Conservation (phyloP, 2,888 invertebrate genomes). For the Callinectes sapidus region DNA sequence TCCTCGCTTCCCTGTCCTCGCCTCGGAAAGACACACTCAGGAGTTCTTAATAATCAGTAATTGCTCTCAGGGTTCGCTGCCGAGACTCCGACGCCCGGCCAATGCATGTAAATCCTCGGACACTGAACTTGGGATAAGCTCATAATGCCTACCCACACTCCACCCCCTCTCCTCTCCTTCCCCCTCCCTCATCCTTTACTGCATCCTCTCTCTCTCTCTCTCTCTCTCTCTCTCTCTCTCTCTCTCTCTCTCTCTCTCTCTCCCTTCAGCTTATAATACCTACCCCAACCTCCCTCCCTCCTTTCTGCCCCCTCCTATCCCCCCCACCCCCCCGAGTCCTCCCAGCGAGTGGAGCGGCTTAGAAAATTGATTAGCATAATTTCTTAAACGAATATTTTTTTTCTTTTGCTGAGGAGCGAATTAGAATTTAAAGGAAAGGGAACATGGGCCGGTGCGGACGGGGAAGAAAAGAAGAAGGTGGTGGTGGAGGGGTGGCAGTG, state of each 20-base stretch:
- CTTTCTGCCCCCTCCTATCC: too few species aligned
- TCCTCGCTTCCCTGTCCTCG: neutral
- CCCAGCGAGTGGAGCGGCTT: neutral
- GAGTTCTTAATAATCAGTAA: neutral
- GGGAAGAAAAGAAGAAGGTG: neutral
- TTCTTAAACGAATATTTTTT: constrained; percentile 18
- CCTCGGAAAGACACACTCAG: neutral
- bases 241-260: too few species aligned
- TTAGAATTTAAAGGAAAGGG: neutral
- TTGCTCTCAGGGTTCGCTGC: neutral
- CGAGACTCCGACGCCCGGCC: neutral
- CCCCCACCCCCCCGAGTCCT: neutral
- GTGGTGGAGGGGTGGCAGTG: neutral
- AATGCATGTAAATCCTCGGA: constrained; percentile 22
- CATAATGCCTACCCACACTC: neutral
- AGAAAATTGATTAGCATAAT: neutral
- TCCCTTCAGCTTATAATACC: too few species aligned
- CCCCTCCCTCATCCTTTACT: neutral
- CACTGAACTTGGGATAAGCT: constrained; percentile 21
- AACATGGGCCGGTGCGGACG: neutral
- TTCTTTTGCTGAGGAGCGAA: neutral
- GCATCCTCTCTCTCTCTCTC: too few species aligned
- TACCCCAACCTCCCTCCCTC: too few species aligned
- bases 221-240: too few species aligned
- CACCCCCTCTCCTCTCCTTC: neutral